Evolutionary conservation across 2,113 vertebrate genomes (phyloP), one percentile per base, ranked within the genome.

Genomic region (Lipophrys pholis): DNA sequence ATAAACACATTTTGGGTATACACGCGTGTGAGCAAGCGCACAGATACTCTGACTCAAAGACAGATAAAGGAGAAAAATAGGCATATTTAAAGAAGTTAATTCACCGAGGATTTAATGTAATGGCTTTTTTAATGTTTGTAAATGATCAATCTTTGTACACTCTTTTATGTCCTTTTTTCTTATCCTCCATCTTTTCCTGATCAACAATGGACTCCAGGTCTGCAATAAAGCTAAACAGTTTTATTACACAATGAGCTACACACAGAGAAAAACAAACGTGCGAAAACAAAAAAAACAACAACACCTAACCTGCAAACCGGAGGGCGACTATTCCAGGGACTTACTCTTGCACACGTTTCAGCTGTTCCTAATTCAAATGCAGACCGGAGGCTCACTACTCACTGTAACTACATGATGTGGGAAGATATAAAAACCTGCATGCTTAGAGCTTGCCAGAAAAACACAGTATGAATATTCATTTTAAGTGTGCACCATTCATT

Each of bases 61-160:
- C 14, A 76, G 42, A 76, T 12, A 60, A 50, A 53, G 9, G 43
- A 71, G 65, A 78, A 66, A 67, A 71, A 78, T 38, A 6, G 52
- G 30, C 15, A 50, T 65, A 63, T 80, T 72, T 80, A 58, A 86
- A 76, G 48, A 67, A 50, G 57, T 69, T 58, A 63, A 83, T 87
- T 57, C 58, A 76, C 15, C 5, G 0, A 63, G 8, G 11, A 79
- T 80, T 77, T 62, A 80, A 73, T 38, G 52, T 63, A 62, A 79
- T 58, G 55, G 12, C 0, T 43, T 62, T 45, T 56, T 66, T 68
- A n/a, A 81, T 73, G 69, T 85, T 73, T 46, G 57, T 43, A 72
- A 74, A 69, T 69, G 45, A 81, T 85, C 10, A n/a, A 82, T 82
- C 78, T 56, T 67, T 74, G 65, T 42, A 48, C 17, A 10, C 43